Conservation (phyloP, 1,140 invertebrate genomes). For the Drosophila punjabiensis region DNA sequence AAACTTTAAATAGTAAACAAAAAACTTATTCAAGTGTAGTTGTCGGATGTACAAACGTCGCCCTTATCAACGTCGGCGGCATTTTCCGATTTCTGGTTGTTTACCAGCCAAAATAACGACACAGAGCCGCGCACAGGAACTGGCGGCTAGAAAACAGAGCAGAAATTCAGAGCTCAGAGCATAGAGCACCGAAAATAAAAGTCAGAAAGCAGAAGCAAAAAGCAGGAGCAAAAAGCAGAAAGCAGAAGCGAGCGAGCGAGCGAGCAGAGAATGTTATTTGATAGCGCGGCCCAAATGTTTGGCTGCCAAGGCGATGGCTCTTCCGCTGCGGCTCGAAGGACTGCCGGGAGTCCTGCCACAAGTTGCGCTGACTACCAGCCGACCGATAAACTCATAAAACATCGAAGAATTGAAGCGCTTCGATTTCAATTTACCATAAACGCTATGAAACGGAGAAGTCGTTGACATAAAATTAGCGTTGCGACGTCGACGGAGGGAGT, state of each 20-base stretch:
- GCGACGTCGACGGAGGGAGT: slow-evolving; percentile 23
- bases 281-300: slow-evolving; percentile 82
- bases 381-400: slow-evolving; percentile 80
- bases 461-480: slow-evolving; percentile 83
- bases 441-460: slow-evolving; percentile 76
- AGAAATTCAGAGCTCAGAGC: background rate
- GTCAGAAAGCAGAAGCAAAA: slow-evolving; percentile 6
- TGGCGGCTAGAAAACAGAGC: slow-evolving; percentile 21
- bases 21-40: slow-evolving; percentile 3
- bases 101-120: slow-evolving; percentile 84
- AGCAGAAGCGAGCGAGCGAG: slow-evolving; percentile 20
- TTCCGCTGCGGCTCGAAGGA: slow-evolving; percentile 9
- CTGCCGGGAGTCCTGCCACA: slow-evolving; percentile 67
- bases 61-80: slow-evolving; percentile 74
- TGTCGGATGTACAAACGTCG: slow-evolving; percentile 58
- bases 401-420: slow-evolving; percentile 81
- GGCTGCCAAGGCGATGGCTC: slow-evolving; percentile 78
- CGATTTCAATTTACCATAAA: slow-evolving; percentile 84
- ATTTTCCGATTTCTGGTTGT: slow-evolving; percentile 78
- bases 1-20: background rate
- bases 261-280: slow-evolving; percentile 67
- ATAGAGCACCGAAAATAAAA: slow-evolving; percentile 28
- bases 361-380: slow-evolving; percentile 75
- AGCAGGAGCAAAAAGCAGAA: background rate
- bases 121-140: slow-evolving; percentile 44